Base-by-base conservation (phyloP, 2,113 vertebrate species). In the Rhynchomys soricoides region DNA sequence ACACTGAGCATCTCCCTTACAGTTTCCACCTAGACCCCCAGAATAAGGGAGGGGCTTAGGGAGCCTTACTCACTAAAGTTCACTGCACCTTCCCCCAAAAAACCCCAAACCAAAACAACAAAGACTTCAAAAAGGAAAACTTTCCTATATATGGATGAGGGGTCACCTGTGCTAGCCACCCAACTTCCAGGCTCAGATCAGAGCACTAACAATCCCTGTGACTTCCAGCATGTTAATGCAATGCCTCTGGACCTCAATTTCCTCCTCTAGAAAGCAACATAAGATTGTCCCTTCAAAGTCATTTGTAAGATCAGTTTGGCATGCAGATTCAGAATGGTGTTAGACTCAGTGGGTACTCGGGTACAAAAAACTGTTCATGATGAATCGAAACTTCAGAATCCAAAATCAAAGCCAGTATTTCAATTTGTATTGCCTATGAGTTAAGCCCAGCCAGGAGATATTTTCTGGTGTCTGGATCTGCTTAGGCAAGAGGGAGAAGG, bases 381-480 rank as follows among this genome's bases (percentile, higher is more conserved):
- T 95, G 55, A 83, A 81, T 66, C 7, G 52, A 55, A 82, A 57
- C 48, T 68, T 90, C 7, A 89, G 71, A 91, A 74, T 12, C 31
- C 21, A 26, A 96, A 34, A 45, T 83, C 59, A 78, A 64, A 96
- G 19, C 22, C n/a, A 74, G 11, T 16, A 86, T 45, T 55, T 79
- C 31, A 29, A 0, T 90, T 3, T 93, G 26, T 64, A 8, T 77
- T 86, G 59, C 37, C 86, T 87, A 21, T 43, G 82, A 81, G 59
- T 37, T 85, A 48, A 94, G 77, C 12, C n/a, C 59, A 90, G 82
- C 43, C n/a, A 82, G 78, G 93, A 62, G 22, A 50, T 5, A 45
- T 17, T 83, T 95, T 95, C 81, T 95, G 62, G n/a, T 86, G 62
- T 82, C 78, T n/a, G 37, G 21, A 7, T 71, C 92, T 52, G 57